Evolutionary conservation across 2,113 vertebrate species (phyloP).

Genomic region (Heterotis niloticus): DNA sequence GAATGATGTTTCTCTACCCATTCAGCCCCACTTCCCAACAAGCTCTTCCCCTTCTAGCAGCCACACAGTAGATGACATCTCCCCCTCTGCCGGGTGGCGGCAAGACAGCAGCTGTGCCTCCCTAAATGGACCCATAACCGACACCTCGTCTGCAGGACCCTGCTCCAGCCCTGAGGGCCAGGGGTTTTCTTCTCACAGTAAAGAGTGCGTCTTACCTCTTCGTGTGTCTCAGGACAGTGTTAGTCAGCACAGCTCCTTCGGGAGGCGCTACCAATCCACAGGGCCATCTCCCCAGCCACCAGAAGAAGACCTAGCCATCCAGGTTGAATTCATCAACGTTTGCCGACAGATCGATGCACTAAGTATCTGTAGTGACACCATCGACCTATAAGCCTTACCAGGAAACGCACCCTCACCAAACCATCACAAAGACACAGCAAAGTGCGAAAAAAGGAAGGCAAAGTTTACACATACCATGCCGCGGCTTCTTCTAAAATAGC

Average conservation of each 20-base stretch:
- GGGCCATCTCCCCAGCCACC: slow-evolving; percentile 59
- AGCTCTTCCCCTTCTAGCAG: slow-evolving; percentile 27
- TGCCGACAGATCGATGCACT: slow-evolving; percentile 71
- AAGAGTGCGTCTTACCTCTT: slow-evolving; percentile 54
- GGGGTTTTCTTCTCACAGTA: slow-evolving; percentile 38
- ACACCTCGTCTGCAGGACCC: slow-evolving; percentile 67
- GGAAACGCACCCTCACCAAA: not conserved
- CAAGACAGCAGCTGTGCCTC: slow-evolving; percentile 60
- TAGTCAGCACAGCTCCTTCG: slow-evolving; percentile 45
- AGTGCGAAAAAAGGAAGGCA: too few species aligned
- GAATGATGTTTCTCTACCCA: slow-evolving; percentile 32
- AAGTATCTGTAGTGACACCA: slow-evolving; percentile 72
- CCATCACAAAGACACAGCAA: not conserved
- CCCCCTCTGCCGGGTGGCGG: slow-evolving; percentile 63
- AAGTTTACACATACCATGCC: too few species aligned
- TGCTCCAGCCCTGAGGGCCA: slow-evolving; percentile 61
- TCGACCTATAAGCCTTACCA: slow-evolving; percentile 61
- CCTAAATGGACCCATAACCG: slow-evolving; percentile 46
- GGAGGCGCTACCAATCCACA: slow-evolving; percentile 51
- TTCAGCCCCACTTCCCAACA: too few species aligned
- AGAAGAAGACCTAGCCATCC: slow-evolving; percentile 61
- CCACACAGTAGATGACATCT: slow-evolving; percentile 45
- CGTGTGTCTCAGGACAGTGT: slow-evolving; percentile 55
- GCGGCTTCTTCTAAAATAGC: too few species aligned
- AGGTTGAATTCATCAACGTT: slow-evolving; percentile 69